Evolutionary conservation across 2,797 vertebrate genomes (phyloP), one percentile per base, ranked within the genome.

Genomic region (Chelmon rostratus): DNA sequence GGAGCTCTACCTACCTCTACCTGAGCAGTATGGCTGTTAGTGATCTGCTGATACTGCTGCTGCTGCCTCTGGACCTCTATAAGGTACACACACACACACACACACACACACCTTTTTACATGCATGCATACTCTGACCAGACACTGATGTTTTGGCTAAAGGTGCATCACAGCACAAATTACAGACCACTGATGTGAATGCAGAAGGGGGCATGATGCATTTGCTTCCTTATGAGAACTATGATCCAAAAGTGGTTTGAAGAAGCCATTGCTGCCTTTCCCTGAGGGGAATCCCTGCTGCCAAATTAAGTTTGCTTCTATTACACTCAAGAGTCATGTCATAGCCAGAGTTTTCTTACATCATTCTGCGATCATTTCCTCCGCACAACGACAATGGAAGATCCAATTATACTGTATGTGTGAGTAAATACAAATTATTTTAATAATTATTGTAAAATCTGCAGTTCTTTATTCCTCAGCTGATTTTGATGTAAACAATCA

Each of bases 21-120:
- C 92, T 96, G 78, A 96, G 95, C 91, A 96, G 96, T 75, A 96
- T 96, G 96, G 95, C 96, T 0, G 79, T 96, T 1, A 96, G 95
- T 0, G 96, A 96, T 53, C 93, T 96, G 58, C 66, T 96, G 33
- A 96, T 96, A 15, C 95, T 96, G 18, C 86, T 95, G 0, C 92
- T 96, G 44, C 85, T 96, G 79, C 96, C 96, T 23, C 93, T 96
- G 57, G 96, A 96, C 69, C 90, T 97, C 2, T 96, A 96, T 70
- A 95, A 96, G 94, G 95, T 94, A 92, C 54, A 35, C 19, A 10
- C 76, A 35, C 23, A 59, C 49, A 33, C 35, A 64, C 44, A 62
- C 40, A 44, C 23, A 54, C 35, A 54, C 52, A 66, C 57, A 37
- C 37, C 8, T 31, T 61, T 3, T 10, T 46, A 40, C 10, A 35